These are phyloP conservation scores for Lethrus apterus DNA, from an alignment of 1,140 invertebrate genomes.

Conservation along the genomic window DNA sequence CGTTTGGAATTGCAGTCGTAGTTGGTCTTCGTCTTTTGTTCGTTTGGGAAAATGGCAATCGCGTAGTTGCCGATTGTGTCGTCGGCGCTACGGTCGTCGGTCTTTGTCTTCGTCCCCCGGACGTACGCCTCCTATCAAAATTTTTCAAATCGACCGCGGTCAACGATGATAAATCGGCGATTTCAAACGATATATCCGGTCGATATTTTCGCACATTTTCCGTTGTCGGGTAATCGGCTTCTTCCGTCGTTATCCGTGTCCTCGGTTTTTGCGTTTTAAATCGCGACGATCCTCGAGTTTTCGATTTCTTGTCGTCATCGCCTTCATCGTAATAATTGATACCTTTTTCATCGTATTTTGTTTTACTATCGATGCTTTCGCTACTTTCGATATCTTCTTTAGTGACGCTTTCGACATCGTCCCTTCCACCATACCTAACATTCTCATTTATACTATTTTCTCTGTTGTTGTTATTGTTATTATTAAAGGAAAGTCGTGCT, in stretches of 20 bases:
- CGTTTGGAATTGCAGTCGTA: constrained; percentile 35
- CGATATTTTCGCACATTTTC: constrained; percentile 20
- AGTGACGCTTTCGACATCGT: neutral
- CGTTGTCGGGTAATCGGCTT: constrained; percentile 6
- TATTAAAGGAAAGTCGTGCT: neutral
- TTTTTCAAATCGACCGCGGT: constrained; percentile 35
- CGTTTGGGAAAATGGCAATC: constrained; percentile 26
- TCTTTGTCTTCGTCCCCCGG: constrained; percentile 16
- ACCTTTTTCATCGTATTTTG: constrained; percentile 2
- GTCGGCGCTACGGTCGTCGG: constrained; percentile 36
- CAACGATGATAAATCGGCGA: constrained; percentile 40
- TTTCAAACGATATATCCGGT: constrained; percentile 29
- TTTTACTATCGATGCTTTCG: constrained; percentile 1
- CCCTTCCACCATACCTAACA: neutral
- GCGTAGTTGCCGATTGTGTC: constrained; percentile 40
- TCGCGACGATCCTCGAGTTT: neutral
- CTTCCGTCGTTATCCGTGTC: neutral
- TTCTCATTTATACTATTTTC: neutral
- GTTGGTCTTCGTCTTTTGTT: too few relatives aligned
- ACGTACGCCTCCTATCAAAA: constrained; percentile 14
- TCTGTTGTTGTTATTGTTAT: neutral
- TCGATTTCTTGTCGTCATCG: neutral
- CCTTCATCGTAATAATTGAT: neutral
- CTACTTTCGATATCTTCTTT: too few relatives aligned
- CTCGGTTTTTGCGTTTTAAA: constrained; percentile 1